Evolutionary conservation across 2,888 invertebrate genomes (phyloP).

Genomic region (Pristionchus fissidentatus): DNA sequence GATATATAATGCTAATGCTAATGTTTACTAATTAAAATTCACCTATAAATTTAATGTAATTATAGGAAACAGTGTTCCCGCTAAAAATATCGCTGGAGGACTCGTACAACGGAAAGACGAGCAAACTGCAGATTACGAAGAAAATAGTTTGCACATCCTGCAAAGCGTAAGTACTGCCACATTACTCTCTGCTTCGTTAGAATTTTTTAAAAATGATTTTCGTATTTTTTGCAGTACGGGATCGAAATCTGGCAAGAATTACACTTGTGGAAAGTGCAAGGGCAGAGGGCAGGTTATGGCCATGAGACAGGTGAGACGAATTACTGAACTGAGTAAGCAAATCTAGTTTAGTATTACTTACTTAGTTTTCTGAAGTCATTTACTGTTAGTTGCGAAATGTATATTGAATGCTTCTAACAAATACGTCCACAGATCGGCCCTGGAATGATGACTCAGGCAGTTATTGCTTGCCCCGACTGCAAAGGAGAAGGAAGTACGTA

Average conservation of each 20-base stretch:
- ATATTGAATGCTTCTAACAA: too few relatives aligned
- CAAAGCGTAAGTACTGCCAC: constrained; percentile 80
- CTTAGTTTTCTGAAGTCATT: neutral
- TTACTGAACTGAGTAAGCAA: neutral
- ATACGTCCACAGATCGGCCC: constrained; percentile 81
- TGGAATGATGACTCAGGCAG: constrained; percentile 80
- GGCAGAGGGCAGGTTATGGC: constrained; percentile 81
- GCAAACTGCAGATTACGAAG: constrained; percentile 87
- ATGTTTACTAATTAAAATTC: neutral
- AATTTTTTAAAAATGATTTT: neutral
- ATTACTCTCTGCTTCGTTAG: neutral
- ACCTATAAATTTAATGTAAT: neutral
- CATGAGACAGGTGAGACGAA: constrained; percentile 51
- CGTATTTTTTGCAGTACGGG: constrained; percentile 66
- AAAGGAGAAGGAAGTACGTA: constrained; percentile 79
- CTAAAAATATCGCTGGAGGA: constrained; percentile 89
- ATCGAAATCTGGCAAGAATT: constrained; percentile 68
- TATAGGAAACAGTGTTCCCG: constrained; percentile 86
- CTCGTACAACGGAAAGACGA: constrained; percentile 89
- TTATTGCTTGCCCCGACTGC: constrained; percentile 78
- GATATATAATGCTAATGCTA: neutral
- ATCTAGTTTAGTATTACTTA: neutral
- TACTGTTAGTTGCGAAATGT: too few relatives aligned
- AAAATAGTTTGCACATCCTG: constrained; percentile 87
- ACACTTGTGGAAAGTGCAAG: constrained; percentile 84